These are phyloP conservation scores for Vipera latastei DNA, from an alignment of 2,797 vertebrate genomes.

Conservation along the genomic window DNA sequence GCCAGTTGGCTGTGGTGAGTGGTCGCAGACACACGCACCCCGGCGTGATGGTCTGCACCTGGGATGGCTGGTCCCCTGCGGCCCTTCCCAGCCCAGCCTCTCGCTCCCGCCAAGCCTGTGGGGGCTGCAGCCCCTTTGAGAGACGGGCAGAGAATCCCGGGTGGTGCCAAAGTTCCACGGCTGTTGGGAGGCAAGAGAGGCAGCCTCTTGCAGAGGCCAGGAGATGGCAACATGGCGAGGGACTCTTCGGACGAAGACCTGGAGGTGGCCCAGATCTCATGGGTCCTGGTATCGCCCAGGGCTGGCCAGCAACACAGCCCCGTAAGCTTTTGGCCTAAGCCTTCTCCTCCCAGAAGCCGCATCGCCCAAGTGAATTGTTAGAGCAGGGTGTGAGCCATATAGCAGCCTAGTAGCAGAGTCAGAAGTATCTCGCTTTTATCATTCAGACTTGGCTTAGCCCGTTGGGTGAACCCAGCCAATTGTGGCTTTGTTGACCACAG, in stretches of 20 bases:
- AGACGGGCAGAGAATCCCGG: background rate
- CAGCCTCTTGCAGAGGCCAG: background rate
- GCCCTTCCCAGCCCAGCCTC: too few species aligned
- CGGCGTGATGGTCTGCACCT: too few species aligned
- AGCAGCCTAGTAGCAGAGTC: background rate
- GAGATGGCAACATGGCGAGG: background rate
- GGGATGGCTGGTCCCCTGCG: too few species aligned
- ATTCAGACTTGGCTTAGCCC: too few species aligned
- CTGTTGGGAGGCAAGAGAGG: background rate
- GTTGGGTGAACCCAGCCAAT: too few species aligned
- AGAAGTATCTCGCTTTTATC: background rate
- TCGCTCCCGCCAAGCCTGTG: too few species aligned
- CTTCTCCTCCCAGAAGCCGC: background rate
- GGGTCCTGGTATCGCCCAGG: background rate
- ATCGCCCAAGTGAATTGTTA: background rate
- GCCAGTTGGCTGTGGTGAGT: too few species aligned
- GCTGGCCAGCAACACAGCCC: rapidly evolving
- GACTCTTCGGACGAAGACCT: background rate
- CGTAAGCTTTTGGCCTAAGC: background rate
- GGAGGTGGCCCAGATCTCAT: background rate
- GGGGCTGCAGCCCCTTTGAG: too few species aligned
- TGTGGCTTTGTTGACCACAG: too few species aligned
- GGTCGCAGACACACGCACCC: too few species aligned
- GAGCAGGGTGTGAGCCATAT: background rate
- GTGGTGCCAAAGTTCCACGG: constrained; percentile 2